Evolutionary conservation across 2,113 vertebrate genomes (phyloP).

Genomic region (Protobothrops mucrosquamatus): DNA sequence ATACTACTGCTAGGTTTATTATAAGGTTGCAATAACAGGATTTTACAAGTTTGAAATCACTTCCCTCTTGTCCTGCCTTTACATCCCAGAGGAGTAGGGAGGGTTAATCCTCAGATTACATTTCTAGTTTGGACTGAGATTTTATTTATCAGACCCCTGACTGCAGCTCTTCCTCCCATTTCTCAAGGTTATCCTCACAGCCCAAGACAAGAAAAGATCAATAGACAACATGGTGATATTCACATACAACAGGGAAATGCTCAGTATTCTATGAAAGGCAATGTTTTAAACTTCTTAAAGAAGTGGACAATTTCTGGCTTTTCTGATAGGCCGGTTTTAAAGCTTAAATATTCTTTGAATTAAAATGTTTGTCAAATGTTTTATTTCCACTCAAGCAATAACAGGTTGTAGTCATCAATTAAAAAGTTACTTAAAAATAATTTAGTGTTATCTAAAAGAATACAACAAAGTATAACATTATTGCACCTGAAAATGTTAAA

Average conservation of each 20-base stretch:
- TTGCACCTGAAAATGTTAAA: not conserved
- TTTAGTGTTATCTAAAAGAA: not conserved
- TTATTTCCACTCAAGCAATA: not conserved
- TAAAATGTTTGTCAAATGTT: not conserved
- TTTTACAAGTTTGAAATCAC: not conserved
- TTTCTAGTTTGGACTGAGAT: not conserved
- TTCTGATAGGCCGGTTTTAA: not conserved
- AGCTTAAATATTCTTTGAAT: not conserved
- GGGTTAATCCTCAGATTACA: not conserved
- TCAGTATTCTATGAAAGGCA: not conserved
- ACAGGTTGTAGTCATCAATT: not conserved
- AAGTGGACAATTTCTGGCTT: not conserved
- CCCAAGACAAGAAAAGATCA: not conserved
- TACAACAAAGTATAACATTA: not conserved
- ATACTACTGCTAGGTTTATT: not conserved
- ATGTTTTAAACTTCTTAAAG: not conserved
- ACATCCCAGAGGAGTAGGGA: not conserved
- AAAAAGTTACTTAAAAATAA: not conserved
- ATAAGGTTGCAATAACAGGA: not conserved
- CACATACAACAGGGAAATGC: not conserved
- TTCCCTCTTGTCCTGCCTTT: not conserved
- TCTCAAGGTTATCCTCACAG: not conserved
- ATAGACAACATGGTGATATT: not conserved
- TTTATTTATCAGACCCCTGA: not conserved
- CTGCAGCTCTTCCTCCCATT: not conserved